phyloP scores from a whole-genome alignment of 2,888 invertebrate species.

The Diadegma fenestrale region DNA sequence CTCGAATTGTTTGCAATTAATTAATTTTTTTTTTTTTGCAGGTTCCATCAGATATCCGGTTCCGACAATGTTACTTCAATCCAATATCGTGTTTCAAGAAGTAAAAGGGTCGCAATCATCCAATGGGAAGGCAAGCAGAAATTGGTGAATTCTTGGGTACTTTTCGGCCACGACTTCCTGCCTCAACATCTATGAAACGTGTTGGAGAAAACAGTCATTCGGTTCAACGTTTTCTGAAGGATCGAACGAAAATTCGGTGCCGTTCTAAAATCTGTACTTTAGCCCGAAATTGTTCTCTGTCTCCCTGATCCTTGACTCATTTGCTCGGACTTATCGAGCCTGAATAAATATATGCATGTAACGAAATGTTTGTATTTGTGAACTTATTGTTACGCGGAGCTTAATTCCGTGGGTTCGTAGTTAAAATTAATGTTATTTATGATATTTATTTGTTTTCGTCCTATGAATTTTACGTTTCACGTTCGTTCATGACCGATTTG shows the following conservation, averaged over 20 bases:
- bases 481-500: neutral
- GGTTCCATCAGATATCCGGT: neutral
- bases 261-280: too few relatives aligned
- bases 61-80: neutral
- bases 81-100: neutral
- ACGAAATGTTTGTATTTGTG: neutral
- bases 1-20: neutral
- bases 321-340: neutral
- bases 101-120: neutral
- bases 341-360: neutral
- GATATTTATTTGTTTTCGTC: neutral
- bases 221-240: neutral
- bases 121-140: neutral
- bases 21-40: neutral
- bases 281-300: too few relatives aligned
- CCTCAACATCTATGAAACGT: neutral
- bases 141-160: neutral
- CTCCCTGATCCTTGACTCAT: too few relatives aligned
- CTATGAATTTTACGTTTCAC: neutral
- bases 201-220: neutral
- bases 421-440: neutral
- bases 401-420: neutral
- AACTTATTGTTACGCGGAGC: neutral
- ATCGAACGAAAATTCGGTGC: neutral
- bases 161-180: neutral